phyloP scores from a whole-genome alignment of 2,888 invertebrate species.

The Ametastegia equiseti region DNA sequence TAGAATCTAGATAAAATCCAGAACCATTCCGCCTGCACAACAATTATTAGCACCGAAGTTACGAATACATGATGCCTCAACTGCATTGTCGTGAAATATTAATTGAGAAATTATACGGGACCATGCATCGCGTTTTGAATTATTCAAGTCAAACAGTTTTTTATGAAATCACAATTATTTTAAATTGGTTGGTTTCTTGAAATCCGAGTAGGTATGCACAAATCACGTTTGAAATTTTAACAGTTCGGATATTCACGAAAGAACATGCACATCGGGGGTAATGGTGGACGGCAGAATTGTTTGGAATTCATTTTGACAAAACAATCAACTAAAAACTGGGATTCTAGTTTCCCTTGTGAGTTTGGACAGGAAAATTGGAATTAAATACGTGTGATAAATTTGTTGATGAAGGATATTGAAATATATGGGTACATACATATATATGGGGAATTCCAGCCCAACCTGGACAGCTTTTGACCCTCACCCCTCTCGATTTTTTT shows the following conservation, averaged over 20 bases:
- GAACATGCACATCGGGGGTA: not conserved
- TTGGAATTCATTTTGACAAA: not conserved
- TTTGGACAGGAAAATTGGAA: not conserved
- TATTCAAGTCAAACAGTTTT: not conserved
- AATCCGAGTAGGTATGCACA: not conserved
- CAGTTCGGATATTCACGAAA: not conserved
- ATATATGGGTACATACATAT: too few relatives aligned
- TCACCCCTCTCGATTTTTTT: too few relatives aligned
- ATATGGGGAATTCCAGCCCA: too few relatives aligned
- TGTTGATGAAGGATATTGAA: not conserved
- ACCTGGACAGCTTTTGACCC: too few relatives aligned
- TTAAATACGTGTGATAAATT: not conserved
- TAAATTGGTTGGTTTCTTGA: not conserved
- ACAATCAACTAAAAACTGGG: not conserved
- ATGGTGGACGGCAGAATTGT: not conserved
- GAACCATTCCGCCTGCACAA: not conserved
- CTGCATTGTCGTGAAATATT: not conserved
- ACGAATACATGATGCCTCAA: not conserved
- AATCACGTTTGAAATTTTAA: not conserved
- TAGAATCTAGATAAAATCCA: not conserved
- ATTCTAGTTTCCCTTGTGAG: not conserved
- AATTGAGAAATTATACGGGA: too few relatives aligned
- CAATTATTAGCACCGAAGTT: not conserved
- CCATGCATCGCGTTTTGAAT: too few relatives aligned
- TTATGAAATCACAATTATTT: not conserved